Conservation (phyloP, 2,888 invertebrate genomes). For the Polylopha cassiicola region DNA sequence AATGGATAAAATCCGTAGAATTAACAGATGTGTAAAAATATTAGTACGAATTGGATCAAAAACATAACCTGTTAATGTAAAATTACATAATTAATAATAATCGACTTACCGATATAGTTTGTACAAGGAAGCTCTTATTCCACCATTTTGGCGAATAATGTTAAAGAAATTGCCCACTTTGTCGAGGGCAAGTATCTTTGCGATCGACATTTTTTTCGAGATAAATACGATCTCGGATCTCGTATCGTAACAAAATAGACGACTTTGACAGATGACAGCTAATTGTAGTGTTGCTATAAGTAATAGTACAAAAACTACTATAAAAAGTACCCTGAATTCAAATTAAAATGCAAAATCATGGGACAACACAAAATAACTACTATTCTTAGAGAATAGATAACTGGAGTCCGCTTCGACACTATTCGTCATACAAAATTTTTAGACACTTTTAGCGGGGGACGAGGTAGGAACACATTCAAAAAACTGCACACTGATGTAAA, state of each 20-base stretch:
- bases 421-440: no score
- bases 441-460: no score
- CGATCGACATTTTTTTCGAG: conserved; percentile 70
- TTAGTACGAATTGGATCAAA: conserved; percentile 8
- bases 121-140: conserved; percentile 79
- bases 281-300: conserved; percentile 3
- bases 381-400: no score
- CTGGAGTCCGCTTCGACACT: no score
- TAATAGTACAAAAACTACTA: background rate
- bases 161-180: conserved; percentile 80
- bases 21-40: conserved; percentile 2
- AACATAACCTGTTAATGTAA: conserved; percentile 21
- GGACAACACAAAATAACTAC: no score
- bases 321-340: no score
- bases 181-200: conserved; percentile 83
- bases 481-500: no score
- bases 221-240: conserved; percentile 19
- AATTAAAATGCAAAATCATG: no score
- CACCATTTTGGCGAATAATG: conserved; percentile 85
- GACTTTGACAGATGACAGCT: conserved; percentile 17
- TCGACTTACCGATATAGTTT: conserved; percentile 84
- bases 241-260: conserved; percentile 5
- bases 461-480: no score
- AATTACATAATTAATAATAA: conserved; percentile 58
- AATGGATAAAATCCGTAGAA: background rate